These are phyloP conservation scores for Scalopus aquaticus DNA, from an alignment of 2,113 vertebrate species.

Conservation along the genomic window DNA sequence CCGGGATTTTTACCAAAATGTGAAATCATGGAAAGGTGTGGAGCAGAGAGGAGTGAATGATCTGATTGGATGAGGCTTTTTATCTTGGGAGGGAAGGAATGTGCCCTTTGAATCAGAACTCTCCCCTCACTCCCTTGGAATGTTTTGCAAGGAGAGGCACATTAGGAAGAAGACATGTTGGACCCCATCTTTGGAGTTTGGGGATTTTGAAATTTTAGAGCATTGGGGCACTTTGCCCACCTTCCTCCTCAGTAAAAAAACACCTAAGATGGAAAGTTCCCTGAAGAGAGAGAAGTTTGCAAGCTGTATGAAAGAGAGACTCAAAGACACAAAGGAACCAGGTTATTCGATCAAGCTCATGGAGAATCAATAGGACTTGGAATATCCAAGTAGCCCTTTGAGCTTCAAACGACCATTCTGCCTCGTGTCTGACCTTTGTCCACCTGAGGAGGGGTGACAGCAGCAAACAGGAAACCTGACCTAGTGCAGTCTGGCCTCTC, in stretches of 20 bases:
- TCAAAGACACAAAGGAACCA: not conserved
- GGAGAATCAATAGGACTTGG: not conserved
- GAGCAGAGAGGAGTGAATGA: not conserved
- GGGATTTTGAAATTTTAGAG: not conserved
- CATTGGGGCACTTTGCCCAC: not conserved
- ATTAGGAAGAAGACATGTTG: not conserved
- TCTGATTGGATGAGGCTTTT: not conserved
- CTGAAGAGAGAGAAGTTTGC: not conserved
- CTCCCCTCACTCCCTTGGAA: not conserved
- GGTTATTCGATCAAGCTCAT: too few species aligned
- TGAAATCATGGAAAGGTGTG: not conserved
- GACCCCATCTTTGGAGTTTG: not conserved
- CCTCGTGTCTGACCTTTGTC: not conserved
- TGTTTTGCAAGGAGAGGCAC: not conserved
- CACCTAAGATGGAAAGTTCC: not conserved
- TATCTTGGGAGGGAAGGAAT: not conserved
- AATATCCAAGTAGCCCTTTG: not conserved
- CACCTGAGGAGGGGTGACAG: not conserved
- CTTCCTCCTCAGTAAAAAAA: too few species aligned
- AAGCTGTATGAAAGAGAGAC: not conserved
- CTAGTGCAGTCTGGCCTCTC: not conserved
- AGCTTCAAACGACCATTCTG: not conserved
- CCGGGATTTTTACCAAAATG: not conserved
- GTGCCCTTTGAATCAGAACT: not conserved
- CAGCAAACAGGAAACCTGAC: not conserved